A percentile compares a stretch with the other conserved stretches of the same genome.
phyloP scores from a whole-genome alignment of 2,888 invertebrate genomes.

The Mythimna loreyi region DNA sequence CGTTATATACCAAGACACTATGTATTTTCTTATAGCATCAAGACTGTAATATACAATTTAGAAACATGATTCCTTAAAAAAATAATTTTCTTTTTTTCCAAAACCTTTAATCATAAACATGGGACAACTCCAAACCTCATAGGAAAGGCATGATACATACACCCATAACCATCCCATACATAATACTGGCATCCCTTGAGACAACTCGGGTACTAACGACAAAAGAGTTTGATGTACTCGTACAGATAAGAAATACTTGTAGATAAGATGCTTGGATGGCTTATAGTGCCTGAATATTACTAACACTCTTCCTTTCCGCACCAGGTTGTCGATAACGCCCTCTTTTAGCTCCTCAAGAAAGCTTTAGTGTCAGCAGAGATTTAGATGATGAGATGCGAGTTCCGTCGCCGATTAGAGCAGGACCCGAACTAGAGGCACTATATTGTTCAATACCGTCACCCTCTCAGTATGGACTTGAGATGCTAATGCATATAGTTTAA shows the following conservation, averaged over 20 bases:
- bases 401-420: too few relatives aligned
- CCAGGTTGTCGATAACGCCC: too few relatives aligned
- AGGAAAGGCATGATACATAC: background rate
- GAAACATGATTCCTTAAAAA: background rate
- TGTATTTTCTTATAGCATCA: background rate
- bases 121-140: background rate
- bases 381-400: too few relatives aligned
- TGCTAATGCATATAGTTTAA: too few relatives aligned
- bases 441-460: too few relatives aligned
- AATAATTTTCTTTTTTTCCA: background rate
- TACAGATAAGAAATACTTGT: background rate
- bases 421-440: too few relatives aligned
- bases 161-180: constrained; percentile 20
- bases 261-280: too few relatives aligned
- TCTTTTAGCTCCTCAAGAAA: too few relatives aligned
- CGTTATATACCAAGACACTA: background rate
- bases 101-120: constrained; percentile 20
- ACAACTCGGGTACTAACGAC: constrained; percentile 2
- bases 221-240: constrained; percentile 12
- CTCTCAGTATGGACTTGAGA: too few relatives aligned
- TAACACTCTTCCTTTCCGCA: too few relatives aligned
- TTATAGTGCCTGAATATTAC: too few relatives aligned
- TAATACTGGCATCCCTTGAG: constrained; percentile 33
- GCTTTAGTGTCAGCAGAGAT: too few relatives aligned
- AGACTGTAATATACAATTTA: background rate